Evolutionary conservation across 37 sponge, comb jelly and placozoan species (phyloP).

Genomic region (Mnemiopsis leidyi): DNA sequence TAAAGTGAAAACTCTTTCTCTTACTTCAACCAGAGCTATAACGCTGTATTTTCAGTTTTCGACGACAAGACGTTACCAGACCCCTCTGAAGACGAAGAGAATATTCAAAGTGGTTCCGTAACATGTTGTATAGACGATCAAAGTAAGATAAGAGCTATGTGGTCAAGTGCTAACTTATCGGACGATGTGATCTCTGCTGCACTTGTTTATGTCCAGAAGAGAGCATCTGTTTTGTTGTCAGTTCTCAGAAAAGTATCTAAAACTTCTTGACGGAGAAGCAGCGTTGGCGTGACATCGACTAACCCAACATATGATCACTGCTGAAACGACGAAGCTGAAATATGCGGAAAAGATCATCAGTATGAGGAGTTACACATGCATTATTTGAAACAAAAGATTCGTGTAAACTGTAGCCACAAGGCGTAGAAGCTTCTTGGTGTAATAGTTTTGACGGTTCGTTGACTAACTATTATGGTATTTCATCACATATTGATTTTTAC

Average conservation of each 20-base stretch:
- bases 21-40: neutral
- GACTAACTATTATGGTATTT: no score
- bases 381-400: no score
- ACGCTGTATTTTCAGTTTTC: conserved; percentile 1
- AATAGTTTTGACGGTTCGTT: no score
- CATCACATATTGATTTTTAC: no score
- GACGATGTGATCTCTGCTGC: conserved; percentile 32
- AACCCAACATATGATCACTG: no score
- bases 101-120: neutral
- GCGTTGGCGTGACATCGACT: no score
- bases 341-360: no score
- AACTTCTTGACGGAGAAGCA: neutral
- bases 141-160: neutral
- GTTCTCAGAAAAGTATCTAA: conserved; percentile 4
- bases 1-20: no score
- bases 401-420: no score
- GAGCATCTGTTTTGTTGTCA: neutral
- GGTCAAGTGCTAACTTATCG: neutral
- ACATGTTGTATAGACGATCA: conserved; percentile 50
- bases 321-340: no score
- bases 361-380: no score
- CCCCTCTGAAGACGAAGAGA: conserved; percentile 19
- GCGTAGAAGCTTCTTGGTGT: no score
- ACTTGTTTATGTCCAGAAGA: neutral
- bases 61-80: conserved; percentile 20